Evolutionary conservation across 2,888 invertebrate species (phyloP), one percentile per base, ranked within the genome.

Genomic region (Dinocampus coccinellae): DNA sequence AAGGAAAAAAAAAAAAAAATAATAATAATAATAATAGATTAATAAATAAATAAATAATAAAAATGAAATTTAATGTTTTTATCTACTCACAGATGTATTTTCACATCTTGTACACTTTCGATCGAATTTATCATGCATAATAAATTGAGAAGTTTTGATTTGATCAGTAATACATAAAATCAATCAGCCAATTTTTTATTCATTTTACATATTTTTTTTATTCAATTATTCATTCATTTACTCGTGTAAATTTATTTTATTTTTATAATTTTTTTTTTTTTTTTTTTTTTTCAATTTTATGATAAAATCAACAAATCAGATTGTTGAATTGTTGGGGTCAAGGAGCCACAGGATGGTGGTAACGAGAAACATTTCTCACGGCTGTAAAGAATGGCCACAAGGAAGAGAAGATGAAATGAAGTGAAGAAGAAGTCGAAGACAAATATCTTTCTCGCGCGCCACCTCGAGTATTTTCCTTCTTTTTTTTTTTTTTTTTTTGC

Each of bases 321-420:
- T 53, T 53, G 52, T 53, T 24, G 52, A 53, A 24, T 22, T 20
- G 67, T 57, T 47, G 52, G 47, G 60, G 68, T 34, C 55, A 68
- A 60, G 24, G 33, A 68, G 60, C 34, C 60, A 60, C 39, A 42
- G 60, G 24, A 60, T 57, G 65, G 57, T 58, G 65, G 64, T 58
- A 70, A 47, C 34, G 52, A 22, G 22, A 33, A 33, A 65, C 58
- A 64, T 10, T 73, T 73, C 73, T 60, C 73, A 73, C 73, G 73
- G 55, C 62, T 20, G 39, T 39, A 20, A 26, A 57, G 34, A 65
- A 61, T 39, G 63, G n/a, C 63, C 53, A 39, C 34, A 47, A 55
- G 20, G 24, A 61, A 55, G 16, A 33, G 47, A 62, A 20, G 26
- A 66, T 26, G 55, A 66, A 63, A 68, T 34, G 69, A 69, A 53